Conservation (phyloP, 2,888 invertebrate species). For the Tenthredo mesomela region DNA sequence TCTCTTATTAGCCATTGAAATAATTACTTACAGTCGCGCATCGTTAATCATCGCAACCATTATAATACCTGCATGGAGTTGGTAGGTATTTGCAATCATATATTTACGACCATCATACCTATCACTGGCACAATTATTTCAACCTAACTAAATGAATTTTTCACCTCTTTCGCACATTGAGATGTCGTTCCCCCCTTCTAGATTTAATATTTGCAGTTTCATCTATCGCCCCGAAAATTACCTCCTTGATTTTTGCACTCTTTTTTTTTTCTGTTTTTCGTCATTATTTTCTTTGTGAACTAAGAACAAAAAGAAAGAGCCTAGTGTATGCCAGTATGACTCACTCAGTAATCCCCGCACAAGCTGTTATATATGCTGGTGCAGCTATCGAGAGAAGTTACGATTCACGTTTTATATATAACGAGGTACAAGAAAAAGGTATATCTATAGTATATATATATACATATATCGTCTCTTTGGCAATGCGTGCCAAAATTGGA, state of each 20-base stretch:
- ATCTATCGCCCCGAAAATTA: not conserved
- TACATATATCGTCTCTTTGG: not conserved
- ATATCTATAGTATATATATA: not conserved
- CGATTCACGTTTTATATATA: not conserved
- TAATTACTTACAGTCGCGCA: constrained; percentile 36
- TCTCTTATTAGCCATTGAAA: constrained; percentile 31
- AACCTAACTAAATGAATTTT: not conserved
- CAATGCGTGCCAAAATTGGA: not conserved
- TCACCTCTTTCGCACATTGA: not conserved
- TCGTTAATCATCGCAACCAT: constrained; percentile 38
- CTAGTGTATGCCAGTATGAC: not conserved
- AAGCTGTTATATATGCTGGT: not conserved
- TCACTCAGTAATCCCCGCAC: constrained; percentile 4
- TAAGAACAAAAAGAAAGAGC: not conserved
- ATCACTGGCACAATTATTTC: constrained; percentile 21
- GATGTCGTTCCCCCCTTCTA: not conserved
- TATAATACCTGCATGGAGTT: too few relatives aligned
- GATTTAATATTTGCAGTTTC: not conserved
- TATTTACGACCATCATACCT: not conserved
- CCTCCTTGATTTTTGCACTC: not conserved
- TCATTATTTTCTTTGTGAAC: not conserved
- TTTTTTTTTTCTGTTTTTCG: not conserved
- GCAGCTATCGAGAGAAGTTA: not conserved
- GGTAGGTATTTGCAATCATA: constrained; percentile 17
- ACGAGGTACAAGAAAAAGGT: not conserved